Evolutionary conservation across 1,140 invertebrate genomes (phyloP), one percentile per base, ranked within the genome.

Genomic region (Melanaphis sacchari): DNA sequence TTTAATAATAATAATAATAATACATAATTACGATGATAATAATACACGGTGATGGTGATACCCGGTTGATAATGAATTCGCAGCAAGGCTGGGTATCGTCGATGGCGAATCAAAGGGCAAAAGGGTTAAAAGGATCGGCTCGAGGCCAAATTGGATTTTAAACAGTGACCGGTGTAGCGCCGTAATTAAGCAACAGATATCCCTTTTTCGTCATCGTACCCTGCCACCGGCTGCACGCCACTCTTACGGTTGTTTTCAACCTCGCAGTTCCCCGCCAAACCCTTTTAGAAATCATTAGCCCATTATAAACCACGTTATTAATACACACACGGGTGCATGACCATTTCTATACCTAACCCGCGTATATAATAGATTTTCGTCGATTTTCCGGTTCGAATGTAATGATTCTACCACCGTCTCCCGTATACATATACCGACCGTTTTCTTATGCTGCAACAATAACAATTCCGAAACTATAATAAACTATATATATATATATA

Each of bases 111-210:
- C 91, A 93, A 93, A 93, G 91, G 76, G 76, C 46, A 49, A 85
- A 93, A 93, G 81, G 91, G 91, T 54, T 85, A 85, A 93, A 93
- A 93, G 81, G 91, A 92, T 84, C 91, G 91, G 66, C 46, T 93
- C 36, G 43, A 46, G 81, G 46, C 91, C 91, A 93, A 93, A 93
- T 93, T 93, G 91, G 81, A 93, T 93, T 85, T 93, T 93, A 93
- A 93, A 93, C 91, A 93, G 81, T 93, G 91, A 93, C 91, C 91
- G 91, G 91, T 92, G 91, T 76, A 31, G 41, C 43, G 41, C 36
- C 91, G 91, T 93, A 93, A 93, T 93, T 93, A 93, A 84, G 91
- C 91, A 93, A 93, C 91, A 93, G 46, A 93, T 93, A 93, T 49
- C 81, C 81, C 81, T 49, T 81, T 91, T 91, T 82, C 91, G 76